Base-by-base conservation (phyloP, 1,140 invertebrate genomes). In the Antheraea mylitta region DNA sequence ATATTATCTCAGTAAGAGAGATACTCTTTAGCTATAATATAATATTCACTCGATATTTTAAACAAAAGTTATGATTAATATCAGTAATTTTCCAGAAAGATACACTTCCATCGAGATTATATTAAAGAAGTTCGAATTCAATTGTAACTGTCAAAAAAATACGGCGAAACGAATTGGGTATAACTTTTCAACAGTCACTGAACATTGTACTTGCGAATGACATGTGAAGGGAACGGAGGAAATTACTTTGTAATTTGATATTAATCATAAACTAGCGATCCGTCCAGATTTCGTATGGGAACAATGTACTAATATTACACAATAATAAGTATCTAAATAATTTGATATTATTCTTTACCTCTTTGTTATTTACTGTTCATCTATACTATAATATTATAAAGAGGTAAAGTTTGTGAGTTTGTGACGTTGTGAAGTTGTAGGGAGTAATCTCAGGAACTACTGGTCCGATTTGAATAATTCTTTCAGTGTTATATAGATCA, bases 41-140 rank as follows among this genome's bases (percentile, higher is more conserved):
- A 30, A 30, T 74, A 77, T 75, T 77, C 72, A 65, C 73, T 66
- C 66, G n/a, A 70, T 77, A 71, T 75, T 67, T 75, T 75, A 73
- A 65, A 18, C 53, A 61, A 60, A 61, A 53, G 45, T 53, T 53
- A 53, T 53, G 11, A 53, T 53, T 53, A 53, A 53, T 53, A 53
- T 53, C 11, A 53, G 45, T n/a, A 37, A 63, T 63, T 63, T 36
- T 13, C 61, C 30, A 63, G 7, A 63, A 63, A 63, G 61, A 30
- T 30, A 36, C 30, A 13, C 61, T 63, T 63, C 13, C 45, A 16
- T 53, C 45, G 16, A 53, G 45, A 53, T 53, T 53, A 53, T 13
- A 53, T 53, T 53, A 53, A 53, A 53, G 11, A 53, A 53, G 45
- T 53, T 53, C 64, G 53, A 64, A 70, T 68, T 64, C 62, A 74